These are phyloP conservation scores for Dinocampus coccinellae DNA, from an alignment of 2,888 invertebrate species.

Conservation along the genomic window DNA sequence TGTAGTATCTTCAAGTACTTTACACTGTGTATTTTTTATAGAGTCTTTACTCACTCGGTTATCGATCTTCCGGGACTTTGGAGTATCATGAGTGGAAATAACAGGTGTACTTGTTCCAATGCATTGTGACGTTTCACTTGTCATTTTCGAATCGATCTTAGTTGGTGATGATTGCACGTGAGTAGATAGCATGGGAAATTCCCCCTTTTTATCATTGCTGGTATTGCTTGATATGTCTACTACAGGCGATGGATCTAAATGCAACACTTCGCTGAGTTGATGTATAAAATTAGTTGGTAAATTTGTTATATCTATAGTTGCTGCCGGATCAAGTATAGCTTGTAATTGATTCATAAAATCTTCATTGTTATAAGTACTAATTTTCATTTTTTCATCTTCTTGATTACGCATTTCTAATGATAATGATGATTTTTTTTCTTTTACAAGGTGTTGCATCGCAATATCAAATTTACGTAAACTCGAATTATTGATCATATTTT, in stretches of 20 bases:
- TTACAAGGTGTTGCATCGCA: slow-evolving; percentile 65
- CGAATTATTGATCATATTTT: slow-evolving; percentile 66
- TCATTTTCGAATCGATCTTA: slow-evolving; percentile 22
- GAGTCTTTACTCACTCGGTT: slow-evolving; percentile 33
- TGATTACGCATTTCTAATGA: slow-evolving; percentile 59
- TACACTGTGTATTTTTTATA: not conserved
- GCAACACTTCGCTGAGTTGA: slow-evolving; percentile 73
- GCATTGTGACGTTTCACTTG: slow-evolving; percentile 24
- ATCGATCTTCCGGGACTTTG: slow-evolving; percentile 38
- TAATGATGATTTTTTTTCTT: slow-evolving; percentile 58
- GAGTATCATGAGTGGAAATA: slow-evolving; percentile 23
- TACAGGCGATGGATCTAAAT: slow-evolving; percentile 58
- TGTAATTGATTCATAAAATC: slow-evolving; percentile 68
- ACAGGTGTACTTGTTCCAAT: slow-evolving; percentile 33
- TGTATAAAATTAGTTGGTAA: slow-evolving; percentile 75
- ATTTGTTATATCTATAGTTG: slow-evolving; percentile 73
- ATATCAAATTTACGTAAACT: slow-evolving; percentile 64
- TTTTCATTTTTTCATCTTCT: slow-evolving; percentile 62
- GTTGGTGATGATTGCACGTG: not conserved
- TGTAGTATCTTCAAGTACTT: not conserved
- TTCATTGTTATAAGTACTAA: slow-evolving; percentile 56
- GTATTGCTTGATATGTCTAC: slow-evolving; percentile 21
- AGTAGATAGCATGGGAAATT: not conserved
- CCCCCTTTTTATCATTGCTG: not conserved
- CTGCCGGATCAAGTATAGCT: slow-evolving; percentile 74